These are phyloP conservation scores for Tenthredo livida DNA, from an alignment of 2,888 invertebrate species.

Conservation along the genomic window DNA sequence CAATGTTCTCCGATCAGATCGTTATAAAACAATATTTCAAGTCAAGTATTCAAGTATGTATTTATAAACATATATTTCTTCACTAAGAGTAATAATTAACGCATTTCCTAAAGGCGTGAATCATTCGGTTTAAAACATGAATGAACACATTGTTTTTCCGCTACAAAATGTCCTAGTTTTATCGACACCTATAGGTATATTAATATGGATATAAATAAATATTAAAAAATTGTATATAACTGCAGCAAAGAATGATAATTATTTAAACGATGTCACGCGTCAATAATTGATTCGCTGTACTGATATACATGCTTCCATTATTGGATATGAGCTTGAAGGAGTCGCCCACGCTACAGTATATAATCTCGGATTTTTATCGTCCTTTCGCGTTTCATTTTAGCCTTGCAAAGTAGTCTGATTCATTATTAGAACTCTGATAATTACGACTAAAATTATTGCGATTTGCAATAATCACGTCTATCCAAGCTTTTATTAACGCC, in stretches of 20 bases:
- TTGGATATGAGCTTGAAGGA: slow-evolving; percentile 44
- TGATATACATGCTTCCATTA: slow-evolving; percentile 41
- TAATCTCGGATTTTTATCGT: slow-evolving; percentile 12
- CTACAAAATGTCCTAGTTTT: not conserved
- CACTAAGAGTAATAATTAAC: slow-evolving; percentile 2
- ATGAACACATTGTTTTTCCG: slow-evolving; percentile 2
- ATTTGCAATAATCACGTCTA: not conserved
- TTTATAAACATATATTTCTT: not conserved
- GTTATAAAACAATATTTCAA: not conserved
- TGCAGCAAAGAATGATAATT: not conserved
- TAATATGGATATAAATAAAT: not conserved
- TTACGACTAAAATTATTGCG: not conserved
- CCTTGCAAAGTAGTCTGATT: slow-evolving; percentile 32
- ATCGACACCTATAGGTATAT: not conserved
- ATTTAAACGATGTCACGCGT: slow-evolving; percentile 23
- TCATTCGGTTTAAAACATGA: not conserved
- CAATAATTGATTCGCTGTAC: slow-evolving; percentile 16
- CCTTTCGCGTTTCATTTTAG: slow-evolving; percentile 26
- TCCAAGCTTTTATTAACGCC: not conserved
- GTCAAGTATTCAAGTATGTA: not conserved
- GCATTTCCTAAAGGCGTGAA: not conserved
- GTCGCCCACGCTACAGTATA: slow-evolving; percentile 26
- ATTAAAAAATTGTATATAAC: not conserved
- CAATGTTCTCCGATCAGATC: not conserved
- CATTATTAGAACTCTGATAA: not conserved